Percentiles rank a stretch among this genome's conserved stretches.
These are phyloP conservation scores for Grallaria varia DNA, from an alignment of 2,113 vertebrate species.

Conservation along the genomic window DNA sequence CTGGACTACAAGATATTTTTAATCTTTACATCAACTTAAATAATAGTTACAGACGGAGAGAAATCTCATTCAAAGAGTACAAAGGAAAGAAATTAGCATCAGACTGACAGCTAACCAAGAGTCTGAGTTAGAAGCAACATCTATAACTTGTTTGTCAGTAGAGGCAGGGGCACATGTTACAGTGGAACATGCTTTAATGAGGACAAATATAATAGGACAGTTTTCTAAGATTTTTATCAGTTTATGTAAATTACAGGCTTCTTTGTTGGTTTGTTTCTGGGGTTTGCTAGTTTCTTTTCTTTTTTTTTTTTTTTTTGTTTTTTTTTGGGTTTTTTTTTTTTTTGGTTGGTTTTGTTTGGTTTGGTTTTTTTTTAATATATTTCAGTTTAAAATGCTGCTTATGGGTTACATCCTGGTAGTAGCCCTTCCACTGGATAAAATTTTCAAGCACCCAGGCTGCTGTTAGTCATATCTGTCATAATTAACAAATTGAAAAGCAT, in stretches of 20 bases:
- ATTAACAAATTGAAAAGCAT: background rate
- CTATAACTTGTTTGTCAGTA: background rate
- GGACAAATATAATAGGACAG: background rate
- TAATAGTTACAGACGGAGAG: background rate
- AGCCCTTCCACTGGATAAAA: background rate
- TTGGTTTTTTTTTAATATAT: background rate
- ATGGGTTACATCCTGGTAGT: background rate
- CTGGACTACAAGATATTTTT: background rate
- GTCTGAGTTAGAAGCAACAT: background rate
- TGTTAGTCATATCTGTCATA: background rate
- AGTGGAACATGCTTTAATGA: background rate
- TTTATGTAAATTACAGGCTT: background rate
- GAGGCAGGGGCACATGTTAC: background rate
- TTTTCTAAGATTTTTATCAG: background rate
- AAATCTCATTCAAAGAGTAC: background rate
- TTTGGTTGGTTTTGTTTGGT: background rate
- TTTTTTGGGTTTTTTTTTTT: too few species aligned
- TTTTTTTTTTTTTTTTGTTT: too few species aligned
- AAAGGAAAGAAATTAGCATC: background rate
- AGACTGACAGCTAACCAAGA: background rate
- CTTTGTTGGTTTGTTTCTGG: background rate
- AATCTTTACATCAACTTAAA: background rate
- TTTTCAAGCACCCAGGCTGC: background rate
- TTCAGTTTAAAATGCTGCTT: background rate
- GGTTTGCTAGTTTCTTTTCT: background rate